phyloP scores from a whole-genome alignment of 2,113 vertebrate genomes.

The Aleadryas rufinucha region DNA sequence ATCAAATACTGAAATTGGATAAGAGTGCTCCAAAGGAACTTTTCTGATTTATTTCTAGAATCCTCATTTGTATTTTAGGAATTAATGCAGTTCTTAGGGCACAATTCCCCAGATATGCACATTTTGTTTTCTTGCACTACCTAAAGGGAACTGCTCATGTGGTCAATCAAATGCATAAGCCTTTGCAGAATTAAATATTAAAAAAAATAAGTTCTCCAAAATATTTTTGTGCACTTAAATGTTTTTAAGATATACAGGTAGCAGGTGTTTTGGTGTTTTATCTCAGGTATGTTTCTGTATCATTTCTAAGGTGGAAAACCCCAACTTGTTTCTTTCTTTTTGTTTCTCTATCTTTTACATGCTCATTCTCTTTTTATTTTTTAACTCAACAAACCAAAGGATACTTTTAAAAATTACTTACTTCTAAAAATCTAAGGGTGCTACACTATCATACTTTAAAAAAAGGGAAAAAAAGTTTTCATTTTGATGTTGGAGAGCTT shows the following conservation, averaged over 20 bases:
- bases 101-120: not conserved
- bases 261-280: not conserved
- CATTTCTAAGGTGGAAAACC: not conserved
- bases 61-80: not conserved
- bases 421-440: not conserved
- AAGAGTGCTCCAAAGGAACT: not conserved
- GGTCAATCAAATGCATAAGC: not conserved
- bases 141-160: not conserved
- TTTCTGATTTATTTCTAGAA: not conserved
- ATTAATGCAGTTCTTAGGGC: not conserved
- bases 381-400: not conserved
- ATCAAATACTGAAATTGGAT: not conserved
- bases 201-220: not conserved
- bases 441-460: not conserved
- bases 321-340: not conserved
- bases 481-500: not conserved
- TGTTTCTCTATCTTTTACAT: not conserved
- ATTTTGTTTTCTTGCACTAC: not conserved
- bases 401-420: not conserved
- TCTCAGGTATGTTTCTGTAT: not conserved
- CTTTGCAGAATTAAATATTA: not conserved
- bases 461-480: not conserved
- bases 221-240: not conserved
- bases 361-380: rapidly evolving
- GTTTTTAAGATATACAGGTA: not conserved